A percentile compares a stretch with the other conserved stretches of the same genome.
phyloP scores from a whole-genome alignment of 92 coral and sea anemone species.

The Epizoanthus ramosus region DNA sequence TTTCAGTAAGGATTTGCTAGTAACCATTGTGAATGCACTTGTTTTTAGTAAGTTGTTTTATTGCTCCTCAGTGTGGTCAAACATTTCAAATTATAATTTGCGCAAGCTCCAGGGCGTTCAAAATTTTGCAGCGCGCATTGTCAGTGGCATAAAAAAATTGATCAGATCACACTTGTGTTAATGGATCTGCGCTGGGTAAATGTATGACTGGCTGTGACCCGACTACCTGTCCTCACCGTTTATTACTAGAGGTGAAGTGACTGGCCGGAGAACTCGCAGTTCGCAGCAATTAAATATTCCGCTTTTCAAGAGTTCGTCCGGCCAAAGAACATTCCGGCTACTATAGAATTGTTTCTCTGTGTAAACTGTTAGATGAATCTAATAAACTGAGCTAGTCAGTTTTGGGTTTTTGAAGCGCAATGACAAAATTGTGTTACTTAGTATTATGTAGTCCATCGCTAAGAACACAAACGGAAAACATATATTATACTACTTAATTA shows the following conservation, averaged over 20 bases:
- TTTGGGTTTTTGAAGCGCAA: slow-evolving; percentile 44
- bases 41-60: too few relatives aligned
- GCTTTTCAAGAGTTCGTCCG: slow-evolving; percentile 52
- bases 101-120: too few relatives aligned
- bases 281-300: slow-evolving; percentile 44
- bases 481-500: too few relatives aligned
- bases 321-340: neutral
- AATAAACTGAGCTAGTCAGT: slow-evolving; percentile 38
- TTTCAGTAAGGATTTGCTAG: too few relatives aligned
- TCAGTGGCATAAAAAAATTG: slow-evolving; percentile 24
- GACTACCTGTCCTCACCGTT: slow-evolving; percentile 16
- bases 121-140: too few relatives aligned
- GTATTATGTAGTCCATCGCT: too few relatives aligned
- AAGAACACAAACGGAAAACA: too few relatives aligned
- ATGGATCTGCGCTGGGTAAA: slow-evolving; percentile 35
- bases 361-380: slow-evolving; percentile 38
- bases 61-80: too few relatives aligned
- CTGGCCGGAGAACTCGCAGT: slow-evolving; percentile 32
- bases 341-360: neutral
- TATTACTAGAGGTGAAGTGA: slow-evolving; percentile 30
- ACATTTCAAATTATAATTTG: too few relatives aligned
- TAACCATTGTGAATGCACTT: too few relatives aligned
- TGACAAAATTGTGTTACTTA: too few relatives aligned
- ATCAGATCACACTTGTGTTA: slow-evolving; percentile 31
- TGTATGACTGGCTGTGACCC: slow-evolving; percentile 23